Evolutionary conservation across 1,140 invertebrate genomes (phyloP).

Genomic region (Armadillidium nasatum): DNA sequence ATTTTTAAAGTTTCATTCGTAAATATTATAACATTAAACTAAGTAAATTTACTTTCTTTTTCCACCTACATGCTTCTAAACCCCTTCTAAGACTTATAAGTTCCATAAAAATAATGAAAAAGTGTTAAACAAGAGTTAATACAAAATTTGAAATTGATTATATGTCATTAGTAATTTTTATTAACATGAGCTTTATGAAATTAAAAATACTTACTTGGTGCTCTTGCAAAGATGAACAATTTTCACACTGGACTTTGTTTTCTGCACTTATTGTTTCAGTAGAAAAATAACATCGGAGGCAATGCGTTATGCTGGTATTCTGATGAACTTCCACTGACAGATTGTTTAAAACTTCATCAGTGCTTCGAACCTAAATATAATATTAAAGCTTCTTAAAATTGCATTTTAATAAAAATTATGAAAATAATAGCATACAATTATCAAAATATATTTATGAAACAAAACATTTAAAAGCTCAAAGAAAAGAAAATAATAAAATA

Average conservation of each 20-base stretch:
- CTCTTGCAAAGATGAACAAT: slow-evolving; percentile 98
- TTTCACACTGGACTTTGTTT: slow-evolving; percentile 99
- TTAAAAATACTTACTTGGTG: slow-evolving; percentile 64
- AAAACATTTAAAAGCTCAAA: background rate
- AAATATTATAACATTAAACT: too few relatives aligned
- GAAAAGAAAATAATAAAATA: background rate
- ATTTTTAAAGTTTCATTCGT: too few relatives aligned
- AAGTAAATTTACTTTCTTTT: too few relatives aligned
- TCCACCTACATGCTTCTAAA: too few relatives aligned
- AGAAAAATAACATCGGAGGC: slow-evolving; percentile 93
- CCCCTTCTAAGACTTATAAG: too few relatives aligned
- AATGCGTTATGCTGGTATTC: slow-evolving; percentile 98
- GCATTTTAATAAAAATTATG: background rate
- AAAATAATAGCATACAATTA: background rate
- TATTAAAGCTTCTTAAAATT: slow-evolving; percentile 12
- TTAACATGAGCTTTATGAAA: too few relatives aligned
- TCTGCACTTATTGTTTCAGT: slow-evolving; percentile 98
- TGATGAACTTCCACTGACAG: slow-evolving; percentile 98
- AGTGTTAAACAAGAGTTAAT: too few relatives aligned
- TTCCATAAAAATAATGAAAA: too few relatives aligned
- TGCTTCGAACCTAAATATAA: slow-evolving; percentile 71
- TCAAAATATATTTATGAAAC: background rate
- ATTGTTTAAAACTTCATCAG: slow-evolving; percentile 99
- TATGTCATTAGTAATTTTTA: too few relatives aligned
- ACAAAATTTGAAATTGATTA: too few relatives aligned